Evolutionary conservation across 2,113 vertebrate species (phyloP).

Genomic region (Symphodus melops): DNA sequence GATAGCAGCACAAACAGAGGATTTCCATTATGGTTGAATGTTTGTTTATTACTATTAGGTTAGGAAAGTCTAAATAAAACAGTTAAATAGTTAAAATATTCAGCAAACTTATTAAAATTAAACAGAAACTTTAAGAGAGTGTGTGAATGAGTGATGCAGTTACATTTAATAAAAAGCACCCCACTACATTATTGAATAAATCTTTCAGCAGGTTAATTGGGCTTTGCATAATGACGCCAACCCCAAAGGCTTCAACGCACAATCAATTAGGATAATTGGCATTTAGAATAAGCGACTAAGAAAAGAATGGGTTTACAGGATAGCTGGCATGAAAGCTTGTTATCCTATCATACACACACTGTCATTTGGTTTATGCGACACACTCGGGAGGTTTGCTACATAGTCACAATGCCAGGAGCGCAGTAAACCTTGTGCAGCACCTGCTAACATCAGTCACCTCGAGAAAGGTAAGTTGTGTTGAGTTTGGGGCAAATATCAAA

Average conservation of each 20-base stretch:
- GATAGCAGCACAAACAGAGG: background rate
- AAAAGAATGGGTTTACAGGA: slow-evolving; percentile 1
- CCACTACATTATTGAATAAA: background rate
- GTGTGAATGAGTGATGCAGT: background rate
- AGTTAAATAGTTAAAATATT: background rate
- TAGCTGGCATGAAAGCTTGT: background rate
- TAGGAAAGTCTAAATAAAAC: background rate
- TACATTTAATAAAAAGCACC: background rate
- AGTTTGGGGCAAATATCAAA: background rate
- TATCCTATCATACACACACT: background rate
- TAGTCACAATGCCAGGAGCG: background rate
- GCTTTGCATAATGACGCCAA: background rate
- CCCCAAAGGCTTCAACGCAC: background rate
- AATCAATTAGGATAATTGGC: background rate
- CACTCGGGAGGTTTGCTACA: background rate
- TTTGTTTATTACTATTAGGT: background rate
- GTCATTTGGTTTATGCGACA: background rate
- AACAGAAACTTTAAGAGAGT: background rate
- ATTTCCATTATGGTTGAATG: background rate
- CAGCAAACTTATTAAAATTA: background rate
- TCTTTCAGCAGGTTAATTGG: background rate
- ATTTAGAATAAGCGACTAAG: background rate
- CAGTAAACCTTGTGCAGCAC: background rate
- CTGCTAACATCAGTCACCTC: background rate
- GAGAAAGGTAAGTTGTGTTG: background rate